phyloP scores from a whole-genome alignment of 2,113 vertebrate genomes.

The Vidua macroura region DNA sequence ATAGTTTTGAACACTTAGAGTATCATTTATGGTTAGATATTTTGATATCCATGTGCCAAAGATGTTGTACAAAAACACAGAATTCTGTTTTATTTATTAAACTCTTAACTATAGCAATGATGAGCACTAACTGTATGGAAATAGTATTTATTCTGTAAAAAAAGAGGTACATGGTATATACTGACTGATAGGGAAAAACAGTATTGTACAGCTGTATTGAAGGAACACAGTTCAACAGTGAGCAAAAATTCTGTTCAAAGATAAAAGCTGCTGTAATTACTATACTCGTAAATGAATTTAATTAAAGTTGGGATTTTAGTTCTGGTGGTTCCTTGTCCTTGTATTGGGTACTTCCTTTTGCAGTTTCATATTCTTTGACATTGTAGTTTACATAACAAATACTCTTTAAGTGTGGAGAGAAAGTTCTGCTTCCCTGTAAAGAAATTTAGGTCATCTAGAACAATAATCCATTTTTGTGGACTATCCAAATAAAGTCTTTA shows the following conservation, averaged over 20 bases:
- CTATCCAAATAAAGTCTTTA: neutral
- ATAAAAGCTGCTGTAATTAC: neutral
- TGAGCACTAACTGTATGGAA: neutral
- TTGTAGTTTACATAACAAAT: neutral
- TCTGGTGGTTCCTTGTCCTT: neutral
- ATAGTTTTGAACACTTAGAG: neutral
- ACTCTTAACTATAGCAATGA: neutral
- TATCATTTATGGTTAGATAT: neutral
- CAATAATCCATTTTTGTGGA: neutral
- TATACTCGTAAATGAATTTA: neutral
- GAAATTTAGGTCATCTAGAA: neutral
- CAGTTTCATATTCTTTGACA: neutral
- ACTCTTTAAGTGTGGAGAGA: neutral
- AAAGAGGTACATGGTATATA: neutral
- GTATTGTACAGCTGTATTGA: neutral
- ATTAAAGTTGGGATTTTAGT: neutral
- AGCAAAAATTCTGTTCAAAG: accelerated
- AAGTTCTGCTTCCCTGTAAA: neutral
- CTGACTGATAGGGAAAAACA: neutral
- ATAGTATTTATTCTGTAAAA: neutral
- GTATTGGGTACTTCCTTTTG: neutral
- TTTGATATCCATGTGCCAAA: neutral
- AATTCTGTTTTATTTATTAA: neutral
- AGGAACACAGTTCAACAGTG: neutral
- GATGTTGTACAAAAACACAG: neutral